phyloP scores from a whole-genome alignment of 2,113 vertebrate genomes.

The Pelvicachromis taeniatus region DNA sequence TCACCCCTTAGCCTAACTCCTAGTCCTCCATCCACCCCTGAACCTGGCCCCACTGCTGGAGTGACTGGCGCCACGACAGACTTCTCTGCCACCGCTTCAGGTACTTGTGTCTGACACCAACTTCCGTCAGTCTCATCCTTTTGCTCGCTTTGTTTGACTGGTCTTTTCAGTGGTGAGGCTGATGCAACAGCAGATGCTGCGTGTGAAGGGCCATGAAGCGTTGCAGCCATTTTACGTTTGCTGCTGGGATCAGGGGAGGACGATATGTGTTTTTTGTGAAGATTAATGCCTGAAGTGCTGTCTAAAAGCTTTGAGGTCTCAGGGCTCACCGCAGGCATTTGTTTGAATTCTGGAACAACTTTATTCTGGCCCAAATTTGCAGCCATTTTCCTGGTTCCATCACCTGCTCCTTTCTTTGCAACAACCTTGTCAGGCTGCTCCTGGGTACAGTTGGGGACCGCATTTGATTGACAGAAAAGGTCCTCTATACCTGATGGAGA shows the following conservation, averaged over 20 bases:
- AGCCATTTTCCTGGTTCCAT: conserved; percentile 48
- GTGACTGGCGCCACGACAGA: conserved; percentile 11
- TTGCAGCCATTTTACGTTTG: conserved; percentile 66
- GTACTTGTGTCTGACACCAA: conserved; percentile 79
- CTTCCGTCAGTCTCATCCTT: conserved; percentile 54
- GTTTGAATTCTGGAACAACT: conserved; percentile 32
- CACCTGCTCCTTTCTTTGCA: conserved; percentile 21
- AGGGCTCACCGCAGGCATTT: background rate
- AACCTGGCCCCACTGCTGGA: background rate
- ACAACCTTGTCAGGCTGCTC: conserved; percentile 25
- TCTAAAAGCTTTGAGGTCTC: conserved; percentile 43
- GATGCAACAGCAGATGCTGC: background rate
- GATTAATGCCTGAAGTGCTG: conserved; percentile 10
- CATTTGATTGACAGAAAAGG: conserved; percentile 16
- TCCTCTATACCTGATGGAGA: conserved; percentile 54
- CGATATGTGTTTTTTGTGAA: conserved; percentile 42
- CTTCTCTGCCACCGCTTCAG: conserved; percentile 72
- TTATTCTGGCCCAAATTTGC: conserved; percentile 55
- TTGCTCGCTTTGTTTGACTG: conserved; percentile 17
- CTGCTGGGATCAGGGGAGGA: conserved; percentile 54
- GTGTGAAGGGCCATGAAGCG: conserved; percentile 28
- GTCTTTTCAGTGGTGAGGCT: conserved; percentile 36
- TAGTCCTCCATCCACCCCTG: conserved; percentile 20
- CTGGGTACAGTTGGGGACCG: conserved; percentile 13
- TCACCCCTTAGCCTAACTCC: conserved; percentile 50